Percentiles rank a stretch among this genome's conserved stretches.
phyloP scores from a whole-genome alignment of 2,888 invertebrate species.

The Plemyria rubiginata region DNA sequence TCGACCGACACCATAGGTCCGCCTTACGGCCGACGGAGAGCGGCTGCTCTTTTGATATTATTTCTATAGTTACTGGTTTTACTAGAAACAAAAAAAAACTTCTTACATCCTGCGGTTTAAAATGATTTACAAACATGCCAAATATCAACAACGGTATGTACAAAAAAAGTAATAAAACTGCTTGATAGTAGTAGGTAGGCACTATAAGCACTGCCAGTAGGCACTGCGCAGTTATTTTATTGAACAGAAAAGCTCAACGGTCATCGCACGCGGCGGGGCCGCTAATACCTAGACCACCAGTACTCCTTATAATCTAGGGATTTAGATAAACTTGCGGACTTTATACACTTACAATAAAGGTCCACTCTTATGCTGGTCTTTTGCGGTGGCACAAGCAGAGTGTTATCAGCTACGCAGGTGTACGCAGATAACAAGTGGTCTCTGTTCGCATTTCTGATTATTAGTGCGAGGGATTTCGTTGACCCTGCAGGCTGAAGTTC shows the following conservation, averaged over 20 bases:
- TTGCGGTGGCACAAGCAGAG: constrained; percentile 86
- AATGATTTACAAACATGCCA: too few relatives aligned
- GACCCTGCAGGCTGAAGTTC: constrained; percentile 59
- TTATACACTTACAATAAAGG: constrained; percentile 87
- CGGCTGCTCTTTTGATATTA: constrained; percentile 92
- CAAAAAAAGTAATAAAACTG: too few relatives aligned
- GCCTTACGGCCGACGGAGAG: constrained; percentile 93
- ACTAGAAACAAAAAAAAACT: constrained; percentile 84
- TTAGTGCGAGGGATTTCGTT: constrained; percentile 62
- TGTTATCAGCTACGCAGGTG: constrained; percentile 90
- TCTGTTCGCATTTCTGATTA: constrained; percentile 77
- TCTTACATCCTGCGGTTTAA: not conserved
- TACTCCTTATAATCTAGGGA: too few relatives aligned
- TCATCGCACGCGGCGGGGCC: too few relatives aligned
- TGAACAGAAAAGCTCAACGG: too few relatives aligned
- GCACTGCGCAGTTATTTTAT: too few relatives aligned
- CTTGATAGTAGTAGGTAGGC: too few relatives aligned
- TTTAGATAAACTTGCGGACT: too few relatives aligned
- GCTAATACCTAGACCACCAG: too few relatives aligned
- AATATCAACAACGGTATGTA: too few relatives aligned
- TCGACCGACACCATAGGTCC: constrained; percentile 92
- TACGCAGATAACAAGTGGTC: constrained; percentile 87
- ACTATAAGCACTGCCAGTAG: too few relatives aligned
- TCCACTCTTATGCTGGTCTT: constrained; percentile 87
- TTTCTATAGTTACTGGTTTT: constrained; percentile 91